Conservation (phyloP, 1,140 invertebrate species). For the Macrobrachium nipponense region DNA sequence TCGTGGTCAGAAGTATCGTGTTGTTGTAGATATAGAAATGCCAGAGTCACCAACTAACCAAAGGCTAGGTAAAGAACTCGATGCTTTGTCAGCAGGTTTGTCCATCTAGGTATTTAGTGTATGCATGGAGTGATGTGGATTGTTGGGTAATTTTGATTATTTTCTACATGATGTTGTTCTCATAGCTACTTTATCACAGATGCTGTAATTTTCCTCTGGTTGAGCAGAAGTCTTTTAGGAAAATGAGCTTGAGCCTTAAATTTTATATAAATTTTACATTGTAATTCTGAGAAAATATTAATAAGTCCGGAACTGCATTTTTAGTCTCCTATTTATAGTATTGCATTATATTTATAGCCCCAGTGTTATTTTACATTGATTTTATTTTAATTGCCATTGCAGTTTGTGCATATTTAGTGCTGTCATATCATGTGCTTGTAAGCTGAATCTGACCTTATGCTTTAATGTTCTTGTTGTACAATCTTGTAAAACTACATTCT, state of each 20-base stretch:
- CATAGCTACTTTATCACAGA: background rate
- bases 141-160: background rate
- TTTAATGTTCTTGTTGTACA: no score
- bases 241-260: no score
- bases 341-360: background rate
- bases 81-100: conserved; percentile 31
- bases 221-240: no score
- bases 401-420: background rate
- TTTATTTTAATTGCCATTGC: no score
- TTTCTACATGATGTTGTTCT: background rate
- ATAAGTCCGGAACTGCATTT: no score
- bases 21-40: conserved; percentile 53
- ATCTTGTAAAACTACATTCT: no score
- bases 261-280: no score
- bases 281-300: no score
- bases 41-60: conserved; percentile 46
- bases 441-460: no score
- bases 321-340: no score
- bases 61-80: conserved; percentile 44
- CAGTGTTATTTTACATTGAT: no score
- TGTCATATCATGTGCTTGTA: no score
- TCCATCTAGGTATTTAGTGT: background rate
- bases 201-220: background rate
- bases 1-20: conserved; percentile 48
- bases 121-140: background rate